phyloP scores from a whole-genome alignment of 2,797 vertebrate species.

The Paedocypris micromegethes region DNA sequence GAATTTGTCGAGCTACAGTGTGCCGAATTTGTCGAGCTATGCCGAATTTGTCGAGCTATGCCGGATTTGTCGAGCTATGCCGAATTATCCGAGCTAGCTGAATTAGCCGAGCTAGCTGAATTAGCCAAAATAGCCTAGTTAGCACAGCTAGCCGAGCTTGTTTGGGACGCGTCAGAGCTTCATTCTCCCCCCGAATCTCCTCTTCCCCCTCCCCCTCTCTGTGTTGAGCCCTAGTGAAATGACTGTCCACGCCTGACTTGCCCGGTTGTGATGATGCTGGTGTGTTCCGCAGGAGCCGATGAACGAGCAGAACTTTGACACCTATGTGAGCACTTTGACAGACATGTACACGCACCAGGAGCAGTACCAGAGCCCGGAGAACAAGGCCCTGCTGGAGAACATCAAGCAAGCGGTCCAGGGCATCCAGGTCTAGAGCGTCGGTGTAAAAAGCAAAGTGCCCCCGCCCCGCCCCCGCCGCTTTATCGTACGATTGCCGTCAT shows the following conservation, averaged over 20 bases:
- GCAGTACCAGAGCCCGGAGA: conserved; percentile 98
- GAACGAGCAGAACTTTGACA: conserved; percentile 99
- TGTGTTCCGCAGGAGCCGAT: conserved; percentile 89
- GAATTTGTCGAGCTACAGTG: too few species aligned
- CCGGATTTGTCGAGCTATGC: conserved; percentile 5
- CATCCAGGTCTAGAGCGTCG: conserved; percentile 85
- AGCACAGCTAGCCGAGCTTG: background rate
- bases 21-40: too few species aligned
- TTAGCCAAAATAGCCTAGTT: background rate
- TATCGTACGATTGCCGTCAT: conserved; percentile 73
- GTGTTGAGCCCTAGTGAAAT: conserved; percentile 13
- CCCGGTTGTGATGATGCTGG: conserved; percentile 45
- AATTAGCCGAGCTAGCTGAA: background rate
- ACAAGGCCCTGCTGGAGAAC: conserved; percentile 98
- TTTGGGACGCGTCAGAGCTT: conserved; percentile 14
- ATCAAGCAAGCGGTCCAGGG: conserved; percentile 99
- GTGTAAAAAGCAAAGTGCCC: too few species aligned
- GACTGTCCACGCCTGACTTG: conserved; percentile 18
- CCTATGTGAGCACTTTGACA: conserved; percentile 98
- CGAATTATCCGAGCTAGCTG: background rate
- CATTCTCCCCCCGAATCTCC: conserved; percentile 36
- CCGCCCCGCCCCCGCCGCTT: conserved; percentile 39
- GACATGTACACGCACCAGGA: conserved; percentile 99
- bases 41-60: too few species aligned
- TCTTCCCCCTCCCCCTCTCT: conserved; percentile 37